Evolutionary conservation across 2,797 vertebrate genomes (phyloP).

Genomic region (Setipinna tenuifilis): DNA sequence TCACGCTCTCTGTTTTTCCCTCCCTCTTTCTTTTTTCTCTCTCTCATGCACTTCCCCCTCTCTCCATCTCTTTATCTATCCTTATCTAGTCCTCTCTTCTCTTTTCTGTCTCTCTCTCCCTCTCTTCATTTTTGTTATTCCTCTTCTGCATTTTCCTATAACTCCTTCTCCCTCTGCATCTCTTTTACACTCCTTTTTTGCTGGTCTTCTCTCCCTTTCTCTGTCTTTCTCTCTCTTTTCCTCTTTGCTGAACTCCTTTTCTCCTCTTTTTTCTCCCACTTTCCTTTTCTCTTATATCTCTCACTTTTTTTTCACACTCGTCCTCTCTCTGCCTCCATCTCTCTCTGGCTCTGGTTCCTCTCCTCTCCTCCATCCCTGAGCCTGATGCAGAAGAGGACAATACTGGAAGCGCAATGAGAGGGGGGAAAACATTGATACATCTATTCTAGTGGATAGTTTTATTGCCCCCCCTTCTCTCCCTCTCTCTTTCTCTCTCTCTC

Average conservation of each 20-base stretch:
- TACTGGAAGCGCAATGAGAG: neutral
- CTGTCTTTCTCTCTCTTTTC: neutral
- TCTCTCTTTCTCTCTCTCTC: slow-evolving; percentile 21
- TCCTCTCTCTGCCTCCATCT: neutral
- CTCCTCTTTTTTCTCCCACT: neutral
- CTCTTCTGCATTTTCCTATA: neutral
- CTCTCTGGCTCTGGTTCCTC: neutral
- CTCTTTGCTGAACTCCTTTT: neutral
- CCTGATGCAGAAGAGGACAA: neutral
- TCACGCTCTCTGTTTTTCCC: neutral
- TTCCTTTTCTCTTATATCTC: neutral
- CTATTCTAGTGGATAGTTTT: slow-evolving; percentile 51
- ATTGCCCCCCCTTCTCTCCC: slow-evolving; percentile 32
- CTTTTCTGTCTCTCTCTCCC: too few species aligned
- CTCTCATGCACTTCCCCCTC: too few species aligned
- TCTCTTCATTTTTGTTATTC: too few species aligned
- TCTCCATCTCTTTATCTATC: too few species aligned
- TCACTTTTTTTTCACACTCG: neutral
- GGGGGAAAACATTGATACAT: slow-evolving; percentile 41
- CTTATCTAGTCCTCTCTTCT: too few species aligned
- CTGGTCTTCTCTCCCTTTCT: neutral
- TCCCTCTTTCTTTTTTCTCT: too few species aligned
- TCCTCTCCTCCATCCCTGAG: slow-evolving; percentile 27
- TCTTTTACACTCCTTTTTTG: neutral
- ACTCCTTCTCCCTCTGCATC: neutral